These are phyloP conservation scores for Stegodyphus mimosarum DNA, from an alignment of 1,140 invertebrate species.

Conservation along the genomic window DNA sequence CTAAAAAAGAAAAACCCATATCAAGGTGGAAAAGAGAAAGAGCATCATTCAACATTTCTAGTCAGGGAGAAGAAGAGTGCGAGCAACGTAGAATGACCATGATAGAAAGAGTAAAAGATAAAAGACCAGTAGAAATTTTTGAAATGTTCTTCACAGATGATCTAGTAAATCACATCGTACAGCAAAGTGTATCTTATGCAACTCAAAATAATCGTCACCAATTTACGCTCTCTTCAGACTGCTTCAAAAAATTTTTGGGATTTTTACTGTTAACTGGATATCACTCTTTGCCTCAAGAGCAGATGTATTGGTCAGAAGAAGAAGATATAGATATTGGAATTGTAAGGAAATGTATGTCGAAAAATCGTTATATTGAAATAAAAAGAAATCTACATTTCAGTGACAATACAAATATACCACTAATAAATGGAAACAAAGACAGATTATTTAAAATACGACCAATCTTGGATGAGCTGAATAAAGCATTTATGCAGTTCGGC, in stretches of 20 bases:
- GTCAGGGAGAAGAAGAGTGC: slow-evolving; percentile 36
- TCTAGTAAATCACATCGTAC: slow-evolving; percentile 37
- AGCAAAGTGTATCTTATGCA: slow-evolving; percentile 39
- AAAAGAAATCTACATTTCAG: slow-evolving; percentile 14
- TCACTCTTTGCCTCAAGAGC: slow-evolving; percentile 35
- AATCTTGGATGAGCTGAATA: slow-evolving; percentile 17
- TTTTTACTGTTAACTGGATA: slow-evolving; percentile 40
- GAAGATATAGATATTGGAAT: slow-evolving; percentile 20
- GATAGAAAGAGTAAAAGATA: slow-evolving; percentile 37
- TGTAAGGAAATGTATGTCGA: slow-evolving; percentile 19
- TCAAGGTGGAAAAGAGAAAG: slow-evolving; percentile 29
- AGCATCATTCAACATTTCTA: slow-evolving; percentile 27
- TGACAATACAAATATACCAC: slow-evolving; percentile 19
- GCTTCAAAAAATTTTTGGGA: slow-evolving; percentile 34
- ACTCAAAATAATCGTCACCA: slow-evolving; percentile 39
- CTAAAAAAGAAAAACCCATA: no score
- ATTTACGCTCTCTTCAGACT: slow-evolving; percentile 39
- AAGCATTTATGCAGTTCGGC: slow-evolving; percentile 18
- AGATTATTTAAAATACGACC: slow-evolving; percentile 20
- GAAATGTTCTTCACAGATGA: slow-evolving; percentile 36
- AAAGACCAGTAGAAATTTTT: slow-evolving; percentile 29
- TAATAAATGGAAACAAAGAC: slow-evolving; percentile 20
- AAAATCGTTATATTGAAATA: slow-evolving; percentile 18
- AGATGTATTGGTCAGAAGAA: slow-evolving; percentile 36
- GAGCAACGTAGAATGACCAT: slow-evolving; percentile 35